A percentile compares a stretch with the other conserved stretches of the same genome.
phyloP scores from a whole-genome alignment of 2,888 invertebrate genomes.

The Thymelicus lineola region DNA sequence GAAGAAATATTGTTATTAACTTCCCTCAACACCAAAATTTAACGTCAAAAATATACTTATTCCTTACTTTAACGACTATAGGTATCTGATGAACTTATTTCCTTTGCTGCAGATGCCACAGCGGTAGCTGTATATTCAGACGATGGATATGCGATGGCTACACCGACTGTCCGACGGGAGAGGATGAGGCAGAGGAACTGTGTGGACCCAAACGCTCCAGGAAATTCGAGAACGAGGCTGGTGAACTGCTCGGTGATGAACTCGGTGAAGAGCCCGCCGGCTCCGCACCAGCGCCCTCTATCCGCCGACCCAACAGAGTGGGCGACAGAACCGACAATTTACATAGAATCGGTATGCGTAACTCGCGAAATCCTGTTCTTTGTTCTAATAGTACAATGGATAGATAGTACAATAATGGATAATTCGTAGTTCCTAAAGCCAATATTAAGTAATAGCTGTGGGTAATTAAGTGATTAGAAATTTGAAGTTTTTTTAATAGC shows the following conservation, averaged over 20 bases:
- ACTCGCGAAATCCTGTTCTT: background rate
- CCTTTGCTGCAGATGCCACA: constrained; percentile 61
- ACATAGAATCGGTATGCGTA: constrained; percentile 42
- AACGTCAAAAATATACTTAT: too few species aligned
- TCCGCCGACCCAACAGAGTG: constrained; percentile 61
- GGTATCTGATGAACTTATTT: background rate
- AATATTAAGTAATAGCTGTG: background rate
- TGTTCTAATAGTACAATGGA: constrained; percentile 4
- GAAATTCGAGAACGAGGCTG: constrained; percentile 30
- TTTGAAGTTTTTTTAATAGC: background rate
- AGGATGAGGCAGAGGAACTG: constrained; percentile 62
- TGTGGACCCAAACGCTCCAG: constrained; percentile 49
- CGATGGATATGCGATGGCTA: constrained; percentile 81
- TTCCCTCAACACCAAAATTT: too few species aligned
- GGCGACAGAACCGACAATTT: constrained; percentile 41
- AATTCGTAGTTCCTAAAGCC: background rate
- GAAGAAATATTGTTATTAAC: too few species aligned
- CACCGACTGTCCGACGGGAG: constrained; percentile 72
- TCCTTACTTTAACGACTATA: too few species aligned
- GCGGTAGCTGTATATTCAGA: constrained; percentile 70
- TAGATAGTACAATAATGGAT: background rate
- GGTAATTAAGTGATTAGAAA: constrained; percentile 1
- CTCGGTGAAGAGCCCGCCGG: constrained; percentile 71
- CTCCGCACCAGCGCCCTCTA: constrained; percentile 70
- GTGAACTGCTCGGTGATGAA: constrained; percentile 45